phyloP scores from a whole-genome alignment of 1,140 invertebrate species.

The Cryptotermes secundus region DNA sequence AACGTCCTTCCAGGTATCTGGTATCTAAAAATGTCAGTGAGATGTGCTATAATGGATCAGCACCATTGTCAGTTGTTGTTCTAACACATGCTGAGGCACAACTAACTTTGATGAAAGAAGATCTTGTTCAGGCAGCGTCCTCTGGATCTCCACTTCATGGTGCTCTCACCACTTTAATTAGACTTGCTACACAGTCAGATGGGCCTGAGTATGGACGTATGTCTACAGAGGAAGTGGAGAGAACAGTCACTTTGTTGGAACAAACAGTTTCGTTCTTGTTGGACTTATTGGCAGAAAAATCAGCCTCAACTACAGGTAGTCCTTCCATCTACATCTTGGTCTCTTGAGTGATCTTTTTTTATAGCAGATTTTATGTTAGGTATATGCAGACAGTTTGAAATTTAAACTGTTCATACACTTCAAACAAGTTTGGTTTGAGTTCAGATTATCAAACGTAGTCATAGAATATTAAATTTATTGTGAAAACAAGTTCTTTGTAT shows the following conservation, averaged over 20 bases:
- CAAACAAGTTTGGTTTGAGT: too few relatives aligned
- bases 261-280: conserved; percentile 47
- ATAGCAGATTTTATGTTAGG: too few relatives aligned
- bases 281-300: conserved; percentile 45
- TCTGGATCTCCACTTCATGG: conserved; percentile 46
- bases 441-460: too few relatives aligned
- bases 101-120: conserved; percentile 43
- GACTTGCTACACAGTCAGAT: conserved; percentile 39
- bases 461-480: too few relatives aligned
- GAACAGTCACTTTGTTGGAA: conserved; percentile 46
- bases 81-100: conserved; percentile 43
- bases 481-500: too few relatives aligned
- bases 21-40: too few relatives aligned
- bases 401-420: too few relatives aligned
- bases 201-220: conserved; percentile 37
- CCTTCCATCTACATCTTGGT: too few relatives aligned
- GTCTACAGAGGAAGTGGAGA: conserved; percentile 37
- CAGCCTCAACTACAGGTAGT: background rate
- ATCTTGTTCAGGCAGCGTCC: conserved; percentile 48
- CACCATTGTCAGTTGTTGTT: conserved; percentile 36
- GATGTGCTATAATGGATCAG: background rate
- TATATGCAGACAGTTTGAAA: too few relatives aligned
- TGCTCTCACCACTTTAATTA: conserved; percentile 43
- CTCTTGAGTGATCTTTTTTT: too few relatives aligned
- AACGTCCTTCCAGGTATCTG: too few relatives aligned